Conservation (phyloP, 2,113 vertebrate genomes). For the Melospiza georgiana region DNA sequence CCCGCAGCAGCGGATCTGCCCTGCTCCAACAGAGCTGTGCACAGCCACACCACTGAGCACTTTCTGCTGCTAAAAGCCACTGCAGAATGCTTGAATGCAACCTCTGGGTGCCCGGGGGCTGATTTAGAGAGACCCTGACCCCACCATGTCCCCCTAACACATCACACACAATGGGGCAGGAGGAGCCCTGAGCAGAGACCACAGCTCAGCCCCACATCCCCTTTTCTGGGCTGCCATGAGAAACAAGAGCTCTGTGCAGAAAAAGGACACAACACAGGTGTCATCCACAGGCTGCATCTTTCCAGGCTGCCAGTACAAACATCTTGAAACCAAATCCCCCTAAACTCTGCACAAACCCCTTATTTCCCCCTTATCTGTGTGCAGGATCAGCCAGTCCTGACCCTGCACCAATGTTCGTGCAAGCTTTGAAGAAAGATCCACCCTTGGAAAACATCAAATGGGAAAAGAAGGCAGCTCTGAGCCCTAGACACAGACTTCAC, state of each 20-base stretch:
- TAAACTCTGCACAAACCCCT: not conserved
- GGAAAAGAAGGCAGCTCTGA: not conserved
- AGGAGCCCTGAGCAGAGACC: accelerated
- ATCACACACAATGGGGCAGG: accelerated
- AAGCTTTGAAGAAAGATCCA: not conserved
- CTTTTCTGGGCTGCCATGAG: accelerated
- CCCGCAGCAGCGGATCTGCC: not conserved
- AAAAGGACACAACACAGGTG: not conserved
- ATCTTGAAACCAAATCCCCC: accelerated
- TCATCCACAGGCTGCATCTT: not conserved
- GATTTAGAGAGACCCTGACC: not conserved
- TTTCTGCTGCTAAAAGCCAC: not conserved
- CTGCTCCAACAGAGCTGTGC: not conserved
- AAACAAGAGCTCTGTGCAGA: not conserved
- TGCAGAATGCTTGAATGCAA: not conserved
- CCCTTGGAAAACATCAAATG: not conserved
- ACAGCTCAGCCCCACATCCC: not conserved
- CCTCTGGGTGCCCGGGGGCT: not conserved
- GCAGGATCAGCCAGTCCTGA: not conserved
- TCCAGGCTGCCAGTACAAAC: not conserved
- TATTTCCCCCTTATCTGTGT: not conserved
- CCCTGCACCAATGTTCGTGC: not conserved
- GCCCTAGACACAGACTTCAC: not conserved
- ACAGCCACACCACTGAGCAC: not conserved
- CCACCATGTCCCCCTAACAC: accelerated